Evolutionary conservation across 2,888 invertebrate genomes (phyloP), one percentile per base, ranked within the genome.

Genomic region (Eristalis intricaria): DNA sequence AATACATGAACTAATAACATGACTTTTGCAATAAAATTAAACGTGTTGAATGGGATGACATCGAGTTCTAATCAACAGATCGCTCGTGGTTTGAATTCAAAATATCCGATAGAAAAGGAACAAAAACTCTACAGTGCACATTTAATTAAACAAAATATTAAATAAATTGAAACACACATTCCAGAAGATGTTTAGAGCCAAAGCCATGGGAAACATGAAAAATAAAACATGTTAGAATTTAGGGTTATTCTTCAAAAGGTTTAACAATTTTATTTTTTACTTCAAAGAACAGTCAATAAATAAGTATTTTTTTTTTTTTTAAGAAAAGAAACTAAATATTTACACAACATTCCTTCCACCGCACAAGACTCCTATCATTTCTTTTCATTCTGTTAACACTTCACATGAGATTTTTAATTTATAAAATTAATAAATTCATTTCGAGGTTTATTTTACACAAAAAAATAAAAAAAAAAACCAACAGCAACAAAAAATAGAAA

Each of bases 221-320:
- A 87, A 87, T 84, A 87, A 87, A 87, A 87, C 83, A 87, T 84
- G 79, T 80, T 71, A 79, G 74, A 26, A 64, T 29, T 8, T 15
- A 15, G 68, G 73, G 58, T 86, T 74, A 70, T 75, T 79, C 40
- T 40, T 70, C 60, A 84, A 63, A 82, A 76, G 50, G n/a, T 61
- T 85, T 60, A 58, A 79, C 61, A 60, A 70, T 71, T 80, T 84
- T 84, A 84, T 84, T 87, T 64, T 29, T 35, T 38, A 73, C 50
- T 29, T 69, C 66, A 71, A 43, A 43, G 63, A 71, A 69, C 56
- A 69, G 71, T 38, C 8, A 75, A 68, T 26, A 65, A 76, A 50
- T 77, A 63, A 78, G 40, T 63, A 10, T 19, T n/a, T n/a, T 19
- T 26, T 26, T 26, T 26, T 26, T 26, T 29, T 29, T 29, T 29